Base-by-base conservation (phyloP, 2,113 vertebrate species). In the Arenaria interpres region DNA sequence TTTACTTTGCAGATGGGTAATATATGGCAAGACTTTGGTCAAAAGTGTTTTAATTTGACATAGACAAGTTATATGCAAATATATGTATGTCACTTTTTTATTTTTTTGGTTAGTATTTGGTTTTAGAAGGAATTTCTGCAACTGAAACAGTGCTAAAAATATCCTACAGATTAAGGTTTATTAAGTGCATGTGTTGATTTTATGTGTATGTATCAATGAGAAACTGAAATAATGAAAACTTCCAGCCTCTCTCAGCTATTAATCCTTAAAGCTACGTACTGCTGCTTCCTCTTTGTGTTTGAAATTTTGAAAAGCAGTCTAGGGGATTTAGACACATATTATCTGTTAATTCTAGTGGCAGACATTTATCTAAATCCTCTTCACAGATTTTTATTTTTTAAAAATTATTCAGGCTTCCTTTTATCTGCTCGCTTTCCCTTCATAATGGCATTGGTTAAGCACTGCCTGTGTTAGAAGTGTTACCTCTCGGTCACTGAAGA, bases 161-260 rank as follows among this genome's bases (percentile, higher is more conserved):
- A 59, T 39, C 27, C 27, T 35, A 41, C 9, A 85, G 66, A 85
- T 76, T 76, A 91, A 64, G 45, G 73, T 80, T 78, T 56, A 91
- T 60, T 54, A 59, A 9, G 25, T 77, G 37, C 54, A 71, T 62
- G 21, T 84, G 63, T 41, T 57, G 63, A 73, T 73, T 74, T 92
- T 71, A 75, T 48, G 27, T 60, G 19, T 56, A 62, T 72, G 22
- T 11, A 64, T 85, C 66, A 77, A n/a, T 18, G 32, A 90, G 28
- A 83, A 92, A 77, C 69, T 41, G 39, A 81, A 88, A 93, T 76
- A 79, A 84, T 41, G 60, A 88, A 89, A 92, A 82, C 23, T 91
- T 87, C 9, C 51, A 89, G 69, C 20, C 46, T 50, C 57, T 91
- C 62, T 76, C 53, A 93, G 71, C 48, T 85, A 41, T 53, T 76